Evolutionary conservation across 2,113 vertebrate species (phyloP).

Genomic region (Archilochus colubris): DNA sequence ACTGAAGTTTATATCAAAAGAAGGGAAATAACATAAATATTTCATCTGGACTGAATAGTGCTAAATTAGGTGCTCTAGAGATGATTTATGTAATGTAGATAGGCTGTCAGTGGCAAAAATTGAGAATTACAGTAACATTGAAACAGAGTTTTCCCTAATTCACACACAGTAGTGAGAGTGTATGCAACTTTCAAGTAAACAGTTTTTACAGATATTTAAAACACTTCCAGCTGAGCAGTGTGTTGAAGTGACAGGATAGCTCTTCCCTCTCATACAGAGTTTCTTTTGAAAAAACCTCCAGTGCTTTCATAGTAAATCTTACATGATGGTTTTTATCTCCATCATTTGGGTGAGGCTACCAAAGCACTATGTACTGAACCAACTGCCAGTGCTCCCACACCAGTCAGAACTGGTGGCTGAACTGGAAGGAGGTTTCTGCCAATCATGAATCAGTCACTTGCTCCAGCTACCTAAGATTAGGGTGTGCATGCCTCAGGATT

Average conservation of each 20-base stretch:
- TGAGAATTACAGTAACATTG: background rate
- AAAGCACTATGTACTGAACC: background rate
- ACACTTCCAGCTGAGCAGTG: background rate
- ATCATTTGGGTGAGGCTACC: background rate
- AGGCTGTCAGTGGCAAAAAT: constrained; percentile 21
- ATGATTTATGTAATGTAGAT: constrained; percentile 54
- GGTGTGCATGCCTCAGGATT: background rate
- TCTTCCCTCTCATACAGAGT: background rate
- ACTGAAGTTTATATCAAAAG: constrained; percentile 67
- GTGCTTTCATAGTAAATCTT: background rate
- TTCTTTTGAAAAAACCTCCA: background rate
- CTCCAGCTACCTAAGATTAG: background rate
- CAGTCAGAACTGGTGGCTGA: background rate
- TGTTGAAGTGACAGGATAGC: background rate
- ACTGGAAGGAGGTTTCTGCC: background rate
- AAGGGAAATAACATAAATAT: constrained; percentile 68
- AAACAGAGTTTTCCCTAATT: constrained; percentile 20
- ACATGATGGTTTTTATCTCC: background rate
- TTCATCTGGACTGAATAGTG: constrained; percentile 63
- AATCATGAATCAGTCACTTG: background rate
- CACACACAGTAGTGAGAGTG: constrained; percentile 21
- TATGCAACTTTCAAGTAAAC: constrained; percentile 31
- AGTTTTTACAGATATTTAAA: background rate
- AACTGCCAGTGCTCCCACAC: background rate
- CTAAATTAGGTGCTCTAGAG: constrained; percentile 59